These are phyloP conservation scores for Sminthurides aquaticus DNA, from an alignment of 2,888 invertebrate genomes.

Conservation along the genomic window DNA sequence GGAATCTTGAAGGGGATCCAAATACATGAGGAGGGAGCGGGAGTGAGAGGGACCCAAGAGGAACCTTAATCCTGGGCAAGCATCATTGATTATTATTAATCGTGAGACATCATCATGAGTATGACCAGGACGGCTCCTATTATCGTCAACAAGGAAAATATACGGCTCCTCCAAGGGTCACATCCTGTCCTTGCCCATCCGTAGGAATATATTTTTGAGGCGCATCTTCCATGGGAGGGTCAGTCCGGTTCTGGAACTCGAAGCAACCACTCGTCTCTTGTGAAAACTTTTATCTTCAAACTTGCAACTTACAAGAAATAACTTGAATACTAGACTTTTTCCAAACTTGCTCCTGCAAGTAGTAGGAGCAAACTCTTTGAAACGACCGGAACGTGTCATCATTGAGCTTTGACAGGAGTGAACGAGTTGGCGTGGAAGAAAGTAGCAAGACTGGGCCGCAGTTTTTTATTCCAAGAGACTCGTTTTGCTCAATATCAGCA, in stretches of 20 bases:
- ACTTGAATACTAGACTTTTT: too few species aligned
- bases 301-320: too few species aligned
- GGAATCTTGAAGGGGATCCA: background rate
- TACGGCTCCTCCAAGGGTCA: background rate
- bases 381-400: too few species aligned
- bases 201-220: background rate
- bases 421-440: too few species aligned
- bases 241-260: background rate
- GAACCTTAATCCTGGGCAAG: slow-evolving; percentile 8
- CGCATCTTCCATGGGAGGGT: background rate
- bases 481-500: too few species aligned
- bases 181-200: background rate
- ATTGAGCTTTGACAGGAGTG: too few species aligned
- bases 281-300: too few species aligned
- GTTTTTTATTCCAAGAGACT: too few species aligned
- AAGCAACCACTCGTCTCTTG: background rate
- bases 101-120: background rate
- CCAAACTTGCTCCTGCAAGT: too few species aligned
- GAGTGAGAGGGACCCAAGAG: background rate
- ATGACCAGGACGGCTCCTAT: background rate
- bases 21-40: background rate
- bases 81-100: slow-evolving; percentile 9
- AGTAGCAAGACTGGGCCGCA: too few species aligned
- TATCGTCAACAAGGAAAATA: background rate
- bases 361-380: too few species aligned